Percentiles rank a stretch among this genome's conserved stretches.
phyloP scores from a whole-genome alignment of 2,113 vertebrate genomes.

The Chloebia gouldiae region DNA sequence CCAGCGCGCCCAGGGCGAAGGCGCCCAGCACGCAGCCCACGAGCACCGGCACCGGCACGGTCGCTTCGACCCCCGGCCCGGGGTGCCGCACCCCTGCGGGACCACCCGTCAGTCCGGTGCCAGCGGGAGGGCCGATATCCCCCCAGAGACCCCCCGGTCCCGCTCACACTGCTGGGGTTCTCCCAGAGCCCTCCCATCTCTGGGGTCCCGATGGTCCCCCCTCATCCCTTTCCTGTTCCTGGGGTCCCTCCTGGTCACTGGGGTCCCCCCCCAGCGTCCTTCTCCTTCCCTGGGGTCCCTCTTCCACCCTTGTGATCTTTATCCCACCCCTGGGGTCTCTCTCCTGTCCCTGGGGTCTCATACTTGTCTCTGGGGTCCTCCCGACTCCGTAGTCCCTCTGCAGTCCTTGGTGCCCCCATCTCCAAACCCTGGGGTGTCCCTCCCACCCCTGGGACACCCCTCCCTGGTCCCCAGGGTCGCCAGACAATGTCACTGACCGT shows the following conservation, averaged over 20 bases:
- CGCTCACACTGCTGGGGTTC: not conserved
- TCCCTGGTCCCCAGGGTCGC: not conserved
- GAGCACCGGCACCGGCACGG: slow-evolving; percentile 2
- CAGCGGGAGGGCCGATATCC: not conserved
- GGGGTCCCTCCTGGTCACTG: too few relatives aligned
- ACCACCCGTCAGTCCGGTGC: not conserved
- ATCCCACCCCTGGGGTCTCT: not conserved
- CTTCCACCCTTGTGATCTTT: not conserved
- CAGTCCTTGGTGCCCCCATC: too few relatives aligned
- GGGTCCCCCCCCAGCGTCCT: not conserved
- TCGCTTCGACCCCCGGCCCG: not conserved
- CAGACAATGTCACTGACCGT: not conserved
- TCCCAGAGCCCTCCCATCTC: too few relatives aligned
- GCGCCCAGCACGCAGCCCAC: slow-evolving; percentile 34
- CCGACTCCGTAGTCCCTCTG: not conserved
- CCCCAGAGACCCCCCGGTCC: too few relatives aligned
- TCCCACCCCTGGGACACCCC: not conserved
- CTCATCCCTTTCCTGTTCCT: not conserved
- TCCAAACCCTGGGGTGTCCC: not conserved
- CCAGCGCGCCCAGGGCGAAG: not conserved
- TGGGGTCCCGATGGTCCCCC: too few relatives aligned
- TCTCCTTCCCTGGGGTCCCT: not conserved
- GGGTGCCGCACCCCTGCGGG: not conserved
- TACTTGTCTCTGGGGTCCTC: not conserved
- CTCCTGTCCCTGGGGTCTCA: not conserved